phyloP scores from a whole-genome alignment of 2,113 vertebrate genomes.

The Ploceus nigricollis region DNA sequence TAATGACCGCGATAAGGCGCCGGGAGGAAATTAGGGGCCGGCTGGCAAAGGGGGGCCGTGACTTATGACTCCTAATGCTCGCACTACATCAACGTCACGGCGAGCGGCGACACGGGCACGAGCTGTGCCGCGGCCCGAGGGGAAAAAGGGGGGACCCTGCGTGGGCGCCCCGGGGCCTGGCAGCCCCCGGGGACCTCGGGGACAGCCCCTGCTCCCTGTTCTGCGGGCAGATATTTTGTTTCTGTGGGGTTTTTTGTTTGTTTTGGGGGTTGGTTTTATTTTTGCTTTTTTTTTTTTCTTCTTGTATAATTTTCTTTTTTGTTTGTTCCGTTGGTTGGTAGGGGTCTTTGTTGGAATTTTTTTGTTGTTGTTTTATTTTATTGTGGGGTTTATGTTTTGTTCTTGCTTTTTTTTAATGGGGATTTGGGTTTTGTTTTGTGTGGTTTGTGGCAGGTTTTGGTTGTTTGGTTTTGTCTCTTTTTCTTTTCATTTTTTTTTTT shows the following conservation, averaged over 20 bases:
- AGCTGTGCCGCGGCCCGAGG: not conserved
- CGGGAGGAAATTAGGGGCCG: conserved; percentile 69
- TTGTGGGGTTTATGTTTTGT: not conserved
- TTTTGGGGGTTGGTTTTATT: not conserved
- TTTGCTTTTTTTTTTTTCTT: not conserved
- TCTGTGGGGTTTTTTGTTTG: not conserved
- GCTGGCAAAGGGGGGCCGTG: conserved; percentile 64
- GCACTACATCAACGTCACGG: conserved; percentile 80
- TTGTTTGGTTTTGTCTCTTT: not conserved
- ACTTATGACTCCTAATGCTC: conserved; percentile 79
- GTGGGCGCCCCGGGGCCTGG: not conserved
- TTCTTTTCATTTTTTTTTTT: accelerated
- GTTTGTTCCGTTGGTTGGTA: not conserved
- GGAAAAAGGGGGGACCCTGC: not conserved
- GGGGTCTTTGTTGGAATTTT: not conserved
- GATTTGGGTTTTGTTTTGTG: not conserved
- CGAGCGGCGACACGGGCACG: not conserved
- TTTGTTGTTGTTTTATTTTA: not conserved
- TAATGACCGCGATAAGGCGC: conserved; percentile 76
- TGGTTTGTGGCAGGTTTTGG: not conserved
- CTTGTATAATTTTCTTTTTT: not conserved
- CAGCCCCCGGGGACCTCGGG: not conserved
- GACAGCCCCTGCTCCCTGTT: not conserved
- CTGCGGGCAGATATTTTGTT: not conserved
- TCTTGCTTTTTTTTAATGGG: not conserved